A percentile compares a stretch with the other conserved stretches of the same genome.
phyloP scores from a whole-genome alignment of 1,140 invertebrate genomes.

The Bombus superbus region DNA sequence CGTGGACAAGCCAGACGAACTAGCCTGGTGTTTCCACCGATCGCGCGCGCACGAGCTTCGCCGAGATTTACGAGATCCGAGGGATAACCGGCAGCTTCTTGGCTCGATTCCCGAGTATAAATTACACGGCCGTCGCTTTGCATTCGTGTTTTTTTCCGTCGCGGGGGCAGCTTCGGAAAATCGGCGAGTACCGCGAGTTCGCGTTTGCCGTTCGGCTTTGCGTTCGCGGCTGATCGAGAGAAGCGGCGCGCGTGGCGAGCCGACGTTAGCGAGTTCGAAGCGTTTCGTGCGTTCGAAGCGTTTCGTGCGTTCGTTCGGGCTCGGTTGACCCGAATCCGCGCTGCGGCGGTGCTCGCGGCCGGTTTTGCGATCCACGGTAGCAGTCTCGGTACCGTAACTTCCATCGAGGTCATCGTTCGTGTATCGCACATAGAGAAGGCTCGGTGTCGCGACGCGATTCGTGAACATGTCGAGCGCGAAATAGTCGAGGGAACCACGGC shows the following conservation, averaged over 20 bases:
- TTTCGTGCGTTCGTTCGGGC: background rate
- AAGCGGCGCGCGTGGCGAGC: background rate
- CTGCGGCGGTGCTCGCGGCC: too few relatives aligned
- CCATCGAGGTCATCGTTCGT: constrained; percentile 40
- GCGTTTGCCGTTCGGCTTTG: background rate
- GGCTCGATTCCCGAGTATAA: constrained; percentile 44
- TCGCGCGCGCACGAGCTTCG: background rate
- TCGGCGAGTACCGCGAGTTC: background rate
- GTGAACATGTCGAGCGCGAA: constrained; percentile 20
- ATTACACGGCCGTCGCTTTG: constrained; percentile 41
- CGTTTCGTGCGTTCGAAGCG: background rate
- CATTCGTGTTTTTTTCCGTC: constrained; percentile 16
- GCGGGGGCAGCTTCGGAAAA: background rate
- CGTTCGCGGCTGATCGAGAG: background rate
- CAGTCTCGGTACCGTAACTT: constrained; percentile 34
- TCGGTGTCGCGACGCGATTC: constrained; percentile 23
- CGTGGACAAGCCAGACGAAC: background rate
- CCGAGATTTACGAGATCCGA: constrained; percentile 34
- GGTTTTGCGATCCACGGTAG: constrained; percentile 5
- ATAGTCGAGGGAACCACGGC: constrained; percentile 19
- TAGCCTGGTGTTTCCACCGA: background rate
- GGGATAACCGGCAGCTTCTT: constrained; percentile 29
- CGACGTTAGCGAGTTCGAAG: too few relatives aligned
- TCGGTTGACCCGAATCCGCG: constrained; percentile 34
- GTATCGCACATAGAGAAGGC: background rate